Evolutionary conservation across 2,888 invertebrate genomes (phyloP), one percentile per base, ranked within the genome.

Genomic region (Polydesmus complanatus): DNA sequence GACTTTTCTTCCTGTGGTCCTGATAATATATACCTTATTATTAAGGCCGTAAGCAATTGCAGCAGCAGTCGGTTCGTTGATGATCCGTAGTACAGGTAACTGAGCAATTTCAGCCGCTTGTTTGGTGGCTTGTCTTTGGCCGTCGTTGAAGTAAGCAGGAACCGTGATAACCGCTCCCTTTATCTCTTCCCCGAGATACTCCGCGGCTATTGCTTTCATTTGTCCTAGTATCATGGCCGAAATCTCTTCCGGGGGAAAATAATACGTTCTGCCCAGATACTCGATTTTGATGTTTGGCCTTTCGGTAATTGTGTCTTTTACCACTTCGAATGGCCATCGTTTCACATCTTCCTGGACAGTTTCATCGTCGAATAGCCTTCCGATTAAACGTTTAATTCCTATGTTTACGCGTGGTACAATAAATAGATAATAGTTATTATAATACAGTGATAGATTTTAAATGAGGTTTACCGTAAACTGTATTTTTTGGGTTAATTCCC

Each of bases 401-500:
- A 8, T 37, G n/a, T n/a, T n/a, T n/a, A n/a, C n/a, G n/a, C n/a
- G n/a, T n/a, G n/a, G n/a, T n/a, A n/a, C n/a, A 37, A 37, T 8
- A 37, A 37, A 14, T 14, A 5, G 14, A 37, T 37, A 8, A 37
- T 14, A 37, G 5, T 37, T 14, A 37, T 37, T 37, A 14, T 37
- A 37, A 37, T 5, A 8, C 14, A 37, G 5, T 37, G 37, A 37
- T n/a, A n/a, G n/a, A n/a, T n/a, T n/a, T n/a, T n/a, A n/a, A n/a
- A n/a, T n/a, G n/a, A n/a, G n/a, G n/a, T 37, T 37, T 95, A 74
- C 98, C 97, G 74, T 98, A 98, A 5, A 98, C 87, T 0, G 98
- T 99, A 76, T 98, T 98, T 73, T 96, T 95, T 0, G 97, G 97
- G 78, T 98, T 98, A 63, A 92, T 90, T 52, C 97, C 97, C 71